These are phyloP conservation scores for Drosophila lacteicornis DNA, from an alignment of 1,140 invertebrate species.

Conservation along the genomic window DNA sequence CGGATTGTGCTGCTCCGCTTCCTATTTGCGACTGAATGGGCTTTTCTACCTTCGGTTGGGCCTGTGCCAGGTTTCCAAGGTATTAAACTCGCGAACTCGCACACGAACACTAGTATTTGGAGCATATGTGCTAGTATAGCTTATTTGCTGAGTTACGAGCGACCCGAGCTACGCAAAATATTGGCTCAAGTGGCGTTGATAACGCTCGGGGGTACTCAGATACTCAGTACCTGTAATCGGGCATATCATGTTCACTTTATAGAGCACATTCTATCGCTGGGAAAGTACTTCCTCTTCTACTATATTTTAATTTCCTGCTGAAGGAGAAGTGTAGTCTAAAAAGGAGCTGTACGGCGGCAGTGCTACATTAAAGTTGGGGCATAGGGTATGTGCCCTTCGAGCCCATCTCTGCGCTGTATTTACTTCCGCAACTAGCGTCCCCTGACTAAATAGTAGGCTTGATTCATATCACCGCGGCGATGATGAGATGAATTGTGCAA, in stretches of 20 bases:
- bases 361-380: background rate
- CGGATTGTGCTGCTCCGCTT: conserved; percentile 11
- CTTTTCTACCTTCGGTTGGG: conserved; percentile 28
- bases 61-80: background rate
- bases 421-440: conserved; percentile 1
- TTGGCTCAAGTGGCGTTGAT: conserved; percentile 59
- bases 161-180: conserved; percentile 31
- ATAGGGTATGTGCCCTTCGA: background rate
- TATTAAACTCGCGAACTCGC: conserved; percentile 34
- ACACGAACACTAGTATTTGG: conserved; percentile 5
- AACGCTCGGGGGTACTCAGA: conserved; percentile 17
- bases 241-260: conserved; percentile 11
- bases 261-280: background rate
- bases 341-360: background rate
- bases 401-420: background rate
- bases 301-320: background rate
- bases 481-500: conserved; percentile 40
- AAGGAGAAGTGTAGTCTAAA: background rate
- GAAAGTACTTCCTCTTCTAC: background rate
- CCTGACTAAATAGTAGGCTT: conserved; percentile 46
- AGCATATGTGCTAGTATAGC: background rate
- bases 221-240: conserved; percentile 9
- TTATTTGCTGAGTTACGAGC: conserved; percentile 29
- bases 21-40: conserved; percentile 42
- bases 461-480: conserved; percentile 42